phyloP scores from a whole-genome alignment of 1,140 invertebrate species.

The Diprion similis region DNA sequence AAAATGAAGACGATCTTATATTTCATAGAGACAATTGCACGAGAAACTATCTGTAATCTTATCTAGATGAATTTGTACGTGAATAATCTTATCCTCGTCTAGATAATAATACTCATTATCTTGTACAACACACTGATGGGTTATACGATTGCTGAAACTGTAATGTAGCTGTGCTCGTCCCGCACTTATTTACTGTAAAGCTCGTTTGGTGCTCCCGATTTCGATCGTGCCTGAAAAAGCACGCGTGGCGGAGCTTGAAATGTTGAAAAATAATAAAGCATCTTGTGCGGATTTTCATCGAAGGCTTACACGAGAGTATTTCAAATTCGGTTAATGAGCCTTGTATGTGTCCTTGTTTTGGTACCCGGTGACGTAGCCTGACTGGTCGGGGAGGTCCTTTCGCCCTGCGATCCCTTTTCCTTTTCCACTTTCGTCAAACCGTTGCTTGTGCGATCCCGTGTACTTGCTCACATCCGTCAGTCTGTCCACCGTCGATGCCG shows the following conservation, averaged over 20 bases:
- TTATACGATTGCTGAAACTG: too few relatives aligned
- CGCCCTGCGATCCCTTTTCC: slow-evolving; percentile 89
- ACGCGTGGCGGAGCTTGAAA: not conserved
- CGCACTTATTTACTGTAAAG: too few relatives aligned
- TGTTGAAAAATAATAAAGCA: not conserved
- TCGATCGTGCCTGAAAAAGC: too few relatives aligned
- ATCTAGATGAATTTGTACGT: too few relatives aligned
- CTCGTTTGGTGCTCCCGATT: too few relatives aligned
- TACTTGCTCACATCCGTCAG: slow-evolving; percentile 91
- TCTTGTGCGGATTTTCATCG: not conserved
- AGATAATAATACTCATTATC: too few relatives aligned
- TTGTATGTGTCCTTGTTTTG: slow-evolving; percentile 83
- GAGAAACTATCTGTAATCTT: too few relatives aligned
- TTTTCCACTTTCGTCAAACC: slow-evolving; percentile 86
- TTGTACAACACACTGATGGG: too few relatives aligned
- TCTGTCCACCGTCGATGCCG: slow-evolving; percentile 79
- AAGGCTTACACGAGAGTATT: not conserved
- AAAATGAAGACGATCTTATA: too few relatives aligned
- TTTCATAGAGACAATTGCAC: too few relatives aligned
- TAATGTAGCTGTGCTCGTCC: too few relatives aligned
- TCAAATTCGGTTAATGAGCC: slow-evolving; percentile 39
- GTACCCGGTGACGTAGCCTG: slow-evolving; percentile 90
- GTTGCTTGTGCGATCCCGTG: slow-evolving; percentile 88
- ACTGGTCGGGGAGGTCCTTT: slow-evolving; percentile 77
- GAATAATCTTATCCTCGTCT: too few relatives aligned